Conservation (phyloP, 2,888 invertebrate species). For the Chaetoderma sp. region DNA sequence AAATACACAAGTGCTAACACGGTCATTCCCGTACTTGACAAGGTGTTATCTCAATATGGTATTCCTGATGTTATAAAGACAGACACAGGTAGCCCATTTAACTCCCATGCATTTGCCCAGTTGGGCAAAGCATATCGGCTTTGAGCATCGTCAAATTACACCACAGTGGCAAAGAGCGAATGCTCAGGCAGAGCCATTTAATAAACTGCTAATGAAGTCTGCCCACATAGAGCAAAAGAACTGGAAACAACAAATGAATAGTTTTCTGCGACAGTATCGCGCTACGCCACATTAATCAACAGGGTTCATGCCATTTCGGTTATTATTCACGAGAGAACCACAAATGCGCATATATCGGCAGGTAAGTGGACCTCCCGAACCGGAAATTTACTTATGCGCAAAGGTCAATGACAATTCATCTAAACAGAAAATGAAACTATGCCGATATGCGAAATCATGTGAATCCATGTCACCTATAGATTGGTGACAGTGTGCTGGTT, state of each 20-base stretch:
- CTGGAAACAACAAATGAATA: background rate
- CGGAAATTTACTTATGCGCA: background rate
- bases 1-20: slow-evolving; percentile 21
- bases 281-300: background rate
- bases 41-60: slow-evolving; percentile 20
- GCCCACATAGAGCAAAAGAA: background rate
- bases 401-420: background rate
- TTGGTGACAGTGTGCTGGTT: background rate
- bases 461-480: background rate
- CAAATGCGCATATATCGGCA: background rate
- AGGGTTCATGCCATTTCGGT: background rate
- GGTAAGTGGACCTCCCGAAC: background rate
- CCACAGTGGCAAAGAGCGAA: slow-evolving; percentile 18
- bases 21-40: slow-evolving; percentile 23
- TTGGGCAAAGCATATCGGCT: background rate
- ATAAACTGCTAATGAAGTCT: background rate
- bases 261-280: background rate
- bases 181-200: background rate
- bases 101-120: background rate
- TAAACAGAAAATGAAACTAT: slow-evolving; percentile 4
- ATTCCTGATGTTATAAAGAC: slow-evolving; percentile 19
- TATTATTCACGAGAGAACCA: background rate
- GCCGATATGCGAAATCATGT: background rate
- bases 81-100: slow-evolving; percentile 25
- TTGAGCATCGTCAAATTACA: slow-evolving; percentile 3